Conservation (phyloP, 1,140 invertebrate genomes). For the Trachymyrmex cornetzi region DNA sequence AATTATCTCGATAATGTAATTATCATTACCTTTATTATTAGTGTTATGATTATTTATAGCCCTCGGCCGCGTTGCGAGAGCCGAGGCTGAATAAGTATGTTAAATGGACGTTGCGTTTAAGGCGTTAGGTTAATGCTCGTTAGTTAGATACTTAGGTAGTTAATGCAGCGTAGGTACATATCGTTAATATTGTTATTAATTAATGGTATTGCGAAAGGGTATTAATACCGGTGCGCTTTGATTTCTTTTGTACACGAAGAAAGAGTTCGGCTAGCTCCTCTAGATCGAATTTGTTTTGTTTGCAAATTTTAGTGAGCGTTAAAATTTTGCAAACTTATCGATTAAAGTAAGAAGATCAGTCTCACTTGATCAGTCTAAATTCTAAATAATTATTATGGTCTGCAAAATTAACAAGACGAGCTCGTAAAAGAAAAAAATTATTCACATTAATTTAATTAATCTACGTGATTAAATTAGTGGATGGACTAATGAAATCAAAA, state of each 20-base stretch:
- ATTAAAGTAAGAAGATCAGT: neutral
- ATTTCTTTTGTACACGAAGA: constrained; percentile 70
- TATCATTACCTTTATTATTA: constrained; percentile 77
- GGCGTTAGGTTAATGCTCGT: constrained; percentile 80
- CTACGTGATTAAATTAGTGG: neutral
- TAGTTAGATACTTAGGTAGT: constrained; percentile 75
- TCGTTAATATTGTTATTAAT: constrained; percentile 83
- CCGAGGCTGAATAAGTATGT: constrained; percentile 70
- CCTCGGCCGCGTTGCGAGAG: constrained; percentile 69
- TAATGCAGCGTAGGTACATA: constrained; percentile 81
- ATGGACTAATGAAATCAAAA: too few species aligned
- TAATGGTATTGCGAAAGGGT: constrained; percentile 80
- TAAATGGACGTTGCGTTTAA: constrained; percentile 80
- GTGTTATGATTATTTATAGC: constrained; percentile 78
- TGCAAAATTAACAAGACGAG: neutral
- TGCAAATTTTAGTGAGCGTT: neutral
- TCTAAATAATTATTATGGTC: neutral
- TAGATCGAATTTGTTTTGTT: neutral
- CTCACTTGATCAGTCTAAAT: neutral
- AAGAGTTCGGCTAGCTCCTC: neutral
- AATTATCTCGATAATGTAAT: constrained; percentile 81
- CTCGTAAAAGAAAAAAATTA: neutral
- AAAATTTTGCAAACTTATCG: neutral
- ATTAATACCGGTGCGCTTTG: constrained; percentile 79
- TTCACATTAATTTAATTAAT: neutral